A percentile compares a stretch with the other conserved stretches of the same genome.
Conservation (phyloP, 2,888 invertebrate genomes). For the Keiferia lycopersicella region DNA sequence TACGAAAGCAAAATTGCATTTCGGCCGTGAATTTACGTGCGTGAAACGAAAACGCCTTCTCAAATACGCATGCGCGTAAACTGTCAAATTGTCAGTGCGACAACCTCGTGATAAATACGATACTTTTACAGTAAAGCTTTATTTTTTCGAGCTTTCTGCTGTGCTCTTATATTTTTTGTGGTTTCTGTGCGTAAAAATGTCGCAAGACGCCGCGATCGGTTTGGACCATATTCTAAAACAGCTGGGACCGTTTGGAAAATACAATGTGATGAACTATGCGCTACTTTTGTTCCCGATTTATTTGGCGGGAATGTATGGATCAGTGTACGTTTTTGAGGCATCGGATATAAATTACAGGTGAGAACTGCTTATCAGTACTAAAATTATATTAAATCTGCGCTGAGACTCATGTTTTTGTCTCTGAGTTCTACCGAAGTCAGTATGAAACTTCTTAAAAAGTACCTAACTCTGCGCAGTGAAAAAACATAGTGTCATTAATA, state of each 20-base stretch:
- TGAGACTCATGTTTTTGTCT: background rate
- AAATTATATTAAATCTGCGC: background rate
- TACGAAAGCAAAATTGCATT: background rate
- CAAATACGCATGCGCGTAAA: constrained; percentile 16
- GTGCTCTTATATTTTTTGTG: constrained; percentile 30
- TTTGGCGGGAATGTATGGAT: constrained; percentile 72
- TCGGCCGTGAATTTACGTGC: background rate
- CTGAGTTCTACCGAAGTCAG: background rate
- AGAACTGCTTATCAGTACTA: constrained; percentile 33
- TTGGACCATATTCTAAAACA: constrained; percentile 62
- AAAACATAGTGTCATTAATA: too few species aligned
- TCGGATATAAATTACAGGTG: constrained; percentile 67
- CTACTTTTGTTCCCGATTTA: constrained; percentile 66
- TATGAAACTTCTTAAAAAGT: too few species aligned
- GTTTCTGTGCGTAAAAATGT: constrained; percentile 45
- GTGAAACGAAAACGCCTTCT: constrained; percentile 11
- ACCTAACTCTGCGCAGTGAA: too few species aligned
- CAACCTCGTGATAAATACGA: constrained; percentile 12
- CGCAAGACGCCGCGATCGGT: constrained; percentile 48
- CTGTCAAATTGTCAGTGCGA: constrained; percentile 21
- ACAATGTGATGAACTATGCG: constrained; percentile 69
- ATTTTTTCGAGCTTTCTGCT: constrained; percentile 4
- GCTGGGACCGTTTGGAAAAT: constrained; percentile 69
- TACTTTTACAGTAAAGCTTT: constrained; percentile 2
- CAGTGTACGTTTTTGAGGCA: constrained; percentile 71